These are phyloP conservation scores for Atta cephalotes DNA, from an alignment of 1,140 invertebrate genomes.

Conservation along the genomic window DNA sequence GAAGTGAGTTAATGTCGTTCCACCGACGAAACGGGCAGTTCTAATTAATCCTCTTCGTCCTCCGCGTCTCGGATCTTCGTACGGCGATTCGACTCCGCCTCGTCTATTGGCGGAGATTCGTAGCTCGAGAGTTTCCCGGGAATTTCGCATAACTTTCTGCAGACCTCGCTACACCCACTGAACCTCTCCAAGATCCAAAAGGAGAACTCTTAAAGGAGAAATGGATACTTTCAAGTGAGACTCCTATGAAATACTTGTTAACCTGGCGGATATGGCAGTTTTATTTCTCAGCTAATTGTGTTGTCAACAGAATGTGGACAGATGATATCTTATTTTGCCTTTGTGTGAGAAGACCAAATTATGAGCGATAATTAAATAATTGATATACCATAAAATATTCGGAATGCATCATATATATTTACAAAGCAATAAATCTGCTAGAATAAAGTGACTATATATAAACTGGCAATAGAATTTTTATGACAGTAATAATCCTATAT, in stretches of 20 bases:
- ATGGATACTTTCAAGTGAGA: background rate
- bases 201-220: background rate
- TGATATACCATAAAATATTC: conserved; percentile 1
- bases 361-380: background rate
- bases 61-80: background rate
- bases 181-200: conserved; percentile 11
- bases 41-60: conserved; percentile 27
- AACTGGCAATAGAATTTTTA: background rate
- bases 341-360: background rate
- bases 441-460: background rate
- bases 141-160: conserved; percentile 43
- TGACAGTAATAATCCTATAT: background rate
- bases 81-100: conserved; percentile 28
- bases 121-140: conserved; percentile 29
- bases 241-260: conserved; percentile 23
- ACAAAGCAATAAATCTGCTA: background rate
- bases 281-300: conserved; percentile 21
- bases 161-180: background rate
- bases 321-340: background rate
- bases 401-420: background rate
- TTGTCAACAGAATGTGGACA: background rate
- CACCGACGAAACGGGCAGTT: conserved; percentile 20
- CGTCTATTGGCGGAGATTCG: background rate
- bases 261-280: background rate
- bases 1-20: conserved; percentile 36